These are phyloP conservation scores for Chaenocephalus aceratus DNA, from an alignment of 2,113 vertebrate genomes.

Conservation along the genomic window DNA sequence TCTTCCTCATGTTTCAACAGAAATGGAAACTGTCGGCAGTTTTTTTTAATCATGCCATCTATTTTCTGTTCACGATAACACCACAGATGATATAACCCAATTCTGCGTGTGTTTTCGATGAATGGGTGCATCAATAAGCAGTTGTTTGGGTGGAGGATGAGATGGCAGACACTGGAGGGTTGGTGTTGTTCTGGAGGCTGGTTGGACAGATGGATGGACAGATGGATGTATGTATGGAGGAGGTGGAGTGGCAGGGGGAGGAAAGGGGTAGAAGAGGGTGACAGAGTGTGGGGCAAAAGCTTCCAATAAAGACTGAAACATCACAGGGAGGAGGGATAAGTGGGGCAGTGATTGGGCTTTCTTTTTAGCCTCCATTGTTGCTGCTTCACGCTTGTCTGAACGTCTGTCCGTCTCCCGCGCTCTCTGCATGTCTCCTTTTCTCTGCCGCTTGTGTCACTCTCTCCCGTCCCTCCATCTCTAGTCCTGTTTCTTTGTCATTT, in stretches of 20 bases:
- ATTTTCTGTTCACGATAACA: conserved; percentile 12
- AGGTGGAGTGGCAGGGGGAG: conserved; percentile 41
- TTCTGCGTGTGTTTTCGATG: neutral
- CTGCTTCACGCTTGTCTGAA: conserved; percentile 74
- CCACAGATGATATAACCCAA: conserved; percentile 4
- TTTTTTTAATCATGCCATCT: conserved; percentile 17
- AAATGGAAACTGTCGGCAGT: neutral
- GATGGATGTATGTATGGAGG: conserved; percentile 62
- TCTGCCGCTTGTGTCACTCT: conserved; percentile 25
- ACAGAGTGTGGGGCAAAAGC: conserved; percentile 40
- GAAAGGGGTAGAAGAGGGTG: conserved; percentile 18
- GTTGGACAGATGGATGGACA: conserved; percentile 63
- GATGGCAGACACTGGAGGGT: conserved; percentile 54
- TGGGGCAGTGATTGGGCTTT: conserved; percentile 69
- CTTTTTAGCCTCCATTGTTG: conserved; percentile 77
- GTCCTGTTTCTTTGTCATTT: neutral
- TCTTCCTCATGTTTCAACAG: neutral
- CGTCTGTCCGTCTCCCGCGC: conserved; percentile 45
- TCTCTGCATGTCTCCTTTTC: conserved; percentile 32
- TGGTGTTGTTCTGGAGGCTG: conserved; percentile 69
- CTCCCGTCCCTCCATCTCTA: conserved; percentile 59
- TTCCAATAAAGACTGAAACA: conserved; percentile 46
- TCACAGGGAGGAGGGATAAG: conserved; percentile 48
- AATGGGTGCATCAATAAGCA: conserved; percentile 39
- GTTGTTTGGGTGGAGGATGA: conserved; percentile 52